A percentile compares a stretch with the other conserved stretches of the same genome.
Conservation (phyloP, 2,888 invertebrate species). For the Tubulanus polymorphus region DNA sequence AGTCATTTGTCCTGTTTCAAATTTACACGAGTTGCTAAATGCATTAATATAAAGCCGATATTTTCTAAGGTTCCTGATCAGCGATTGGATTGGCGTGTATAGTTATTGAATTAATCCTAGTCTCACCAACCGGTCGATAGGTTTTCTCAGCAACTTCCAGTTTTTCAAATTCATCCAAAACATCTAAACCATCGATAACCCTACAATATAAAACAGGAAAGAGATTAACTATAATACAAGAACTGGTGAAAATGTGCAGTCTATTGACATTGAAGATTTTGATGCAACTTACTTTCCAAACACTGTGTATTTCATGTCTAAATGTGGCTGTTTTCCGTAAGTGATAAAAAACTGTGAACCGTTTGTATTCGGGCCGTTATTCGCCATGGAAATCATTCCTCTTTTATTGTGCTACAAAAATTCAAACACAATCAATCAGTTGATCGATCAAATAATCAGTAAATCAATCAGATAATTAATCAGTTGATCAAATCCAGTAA, state of each 20-base stretch:
- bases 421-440: neutral
- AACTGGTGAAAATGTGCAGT: no score
- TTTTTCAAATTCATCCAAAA: constrained; percentile 93
- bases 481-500: no score
- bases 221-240: neutral
- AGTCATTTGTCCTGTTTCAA: no score
- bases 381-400: constrained; percentile 95
- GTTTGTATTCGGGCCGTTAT: constrained; percentile 96
- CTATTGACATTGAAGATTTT: no score
- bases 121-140: constrained; percentile 80
- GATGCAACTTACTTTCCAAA: constrained; percentile 91
- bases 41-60: no score
- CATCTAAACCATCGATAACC: constrained; percentile 95
- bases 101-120: constrained; percentile 80
- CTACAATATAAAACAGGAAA: constrained; percentile 60
- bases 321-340: constrained; percentile 88
- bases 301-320: constrained; percentile 94
- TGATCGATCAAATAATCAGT: no score
- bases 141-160: constrained; percentile 90
- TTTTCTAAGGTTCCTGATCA: no score
- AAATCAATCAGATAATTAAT: no score
- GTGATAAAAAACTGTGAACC: constrained; percentile 97
- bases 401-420: constrained; percentile 69
- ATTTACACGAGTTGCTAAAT: no score
- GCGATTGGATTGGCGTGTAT: constrained; percentile 99